Evolutionary conservation across 2,888 invertebrate genomes (phyloP).

Genomic region (Caenorhabditis sp.): DNA sequence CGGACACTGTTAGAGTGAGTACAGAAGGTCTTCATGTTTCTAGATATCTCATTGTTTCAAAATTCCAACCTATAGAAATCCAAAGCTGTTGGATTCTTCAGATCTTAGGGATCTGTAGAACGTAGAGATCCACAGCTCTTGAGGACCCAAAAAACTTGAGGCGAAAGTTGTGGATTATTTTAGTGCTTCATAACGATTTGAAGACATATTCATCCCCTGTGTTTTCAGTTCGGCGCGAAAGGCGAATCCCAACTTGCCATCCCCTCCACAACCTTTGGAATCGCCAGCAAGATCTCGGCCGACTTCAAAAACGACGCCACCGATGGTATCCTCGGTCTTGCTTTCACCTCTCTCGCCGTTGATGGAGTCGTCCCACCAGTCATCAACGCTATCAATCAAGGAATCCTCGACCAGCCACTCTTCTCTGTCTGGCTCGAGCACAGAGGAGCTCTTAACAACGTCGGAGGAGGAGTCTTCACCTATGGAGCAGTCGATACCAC

Average conservation of each 20-base stretch:
- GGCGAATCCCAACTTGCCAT: constrained; percentile 68
- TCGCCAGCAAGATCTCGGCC: constrained; percentile 70
- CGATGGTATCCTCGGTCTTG: constrained; percentile 77
- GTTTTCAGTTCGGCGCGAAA: constrained; percentile 65
- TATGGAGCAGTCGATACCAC: constrained; percentile 69
- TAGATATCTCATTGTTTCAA: no score
- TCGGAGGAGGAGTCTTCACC: constrained; percentile 75
- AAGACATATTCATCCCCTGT: background rate
- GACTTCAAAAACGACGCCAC: constrained; percentile 72
- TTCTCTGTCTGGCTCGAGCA: constrained; percentile 77
- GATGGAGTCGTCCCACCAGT: constrained; percentile 94
- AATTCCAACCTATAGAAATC: no score
- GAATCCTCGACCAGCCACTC: constrained; percentile 74
- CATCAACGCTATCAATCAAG: constrained; percentile 92
- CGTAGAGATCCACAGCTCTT: no score
- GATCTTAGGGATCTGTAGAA: no score
- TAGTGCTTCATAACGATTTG: no score
- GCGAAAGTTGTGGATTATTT: no score
- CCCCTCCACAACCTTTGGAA: constrained; percentile 75
- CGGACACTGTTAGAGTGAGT: constrained; percentile 91
- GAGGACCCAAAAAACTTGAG: no score
- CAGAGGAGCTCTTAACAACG: constrained; percentile 67
- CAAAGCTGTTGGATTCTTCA: no score
- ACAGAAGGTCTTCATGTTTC: no score
- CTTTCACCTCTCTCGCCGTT: constrained; percentile 89